A percentile compares a stretch with the other conserved stretches of the same genome.
phyloP scores from a whole-genome alignment of 1,140 invertebrate genomes.

The Drosophila micromelanica region DNA sequence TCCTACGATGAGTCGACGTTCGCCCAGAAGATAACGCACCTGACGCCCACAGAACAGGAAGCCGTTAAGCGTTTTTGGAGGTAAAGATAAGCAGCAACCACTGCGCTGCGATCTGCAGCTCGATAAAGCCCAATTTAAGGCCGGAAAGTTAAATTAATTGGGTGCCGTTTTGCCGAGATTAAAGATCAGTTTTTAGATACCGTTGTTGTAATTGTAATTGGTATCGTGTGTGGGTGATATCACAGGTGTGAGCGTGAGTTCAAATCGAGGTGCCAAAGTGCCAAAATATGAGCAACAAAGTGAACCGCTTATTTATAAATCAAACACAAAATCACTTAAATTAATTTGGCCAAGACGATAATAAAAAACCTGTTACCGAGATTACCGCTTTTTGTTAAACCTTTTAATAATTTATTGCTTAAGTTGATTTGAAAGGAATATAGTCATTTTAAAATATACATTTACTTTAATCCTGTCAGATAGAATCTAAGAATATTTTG shows the following conservation, averaged over 20 bases:
- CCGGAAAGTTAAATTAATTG: slow-evolving; percentile 27
- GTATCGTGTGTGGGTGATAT: slow-evolving; percentile 13
- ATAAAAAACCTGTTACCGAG: slow-evolving; percentile 33
- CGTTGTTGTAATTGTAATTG: not conserved
- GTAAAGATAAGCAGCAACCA: slow-evolving; percentile 56
- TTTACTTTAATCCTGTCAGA: not conserved
- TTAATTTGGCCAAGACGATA: slow-evolving; percentile 30
- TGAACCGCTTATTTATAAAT: slow-evolving; percentile 13
- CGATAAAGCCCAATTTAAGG: slow-evolving; percentile 25
- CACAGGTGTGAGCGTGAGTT: slow-evolving; percentile 31
- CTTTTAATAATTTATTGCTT: slow-evolving; percentile 17
- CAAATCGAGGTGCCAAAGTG: slow-evolving; percentile 2
- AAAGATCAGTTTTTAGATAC: slow-evolving; percentile 4
- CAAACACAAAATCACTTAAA: slow-evolving; percentile 17
- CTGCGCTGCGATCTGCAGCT: slow-evolving; percentile 17
- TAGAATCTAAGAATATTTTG: not conserved
- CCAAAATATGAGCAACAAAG: slow-evolving; percentile 4
- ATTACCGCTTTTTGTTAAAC: slow-evolving; percentile 6
- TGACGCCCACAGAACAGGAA: slow-evolving; percentile 80
- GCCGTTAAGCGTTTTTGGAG: slow-evolving; percentile 81
- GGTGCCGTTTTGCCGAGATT: slow-evolving; percentile 21
- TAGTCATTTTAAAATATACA: slow-evolving; percentile 5
- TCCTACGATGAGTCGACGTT: slow-evolving; percentile 78
- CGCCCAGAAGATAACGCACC: slow-evolving; percentile 75
- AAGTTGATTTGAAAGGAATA: not conserved